Evolutionary conservation across 2,113 vertebrate species (phyloP), one percentile per base, ranked within the genome.

Genomic region (Lasiurus borealis): DNA sequence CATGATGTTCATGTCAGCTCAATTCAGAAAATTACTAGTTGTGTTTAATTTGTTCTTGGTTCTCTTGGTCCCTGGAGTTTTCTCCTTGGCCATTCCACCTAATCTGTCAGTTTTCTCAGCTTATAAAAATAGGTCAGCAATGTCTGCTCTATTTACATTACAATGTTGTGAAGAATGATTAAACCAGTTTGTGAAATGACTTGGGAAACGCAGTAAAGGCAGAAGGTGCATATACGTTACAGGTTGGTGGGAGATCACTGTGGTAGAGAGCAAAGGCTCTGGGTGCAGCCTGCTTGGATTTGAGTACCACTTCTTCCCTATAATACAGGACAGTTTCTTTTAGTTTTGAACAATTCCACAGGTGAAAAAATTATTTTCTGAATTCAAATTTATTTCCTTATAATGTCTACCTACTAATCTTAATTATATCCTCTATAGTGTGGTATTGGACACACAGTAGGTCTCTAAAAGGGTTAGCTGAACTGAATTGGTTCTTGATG

Each of bases 1-100:
- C 21, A 78, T 25, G 85, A 69, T 4, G 31, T 50, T 66, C 27
- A 27, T 29, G 8, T 8, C 44, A 31, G 44, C 54, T 81, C 68
- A 29, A 23, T 66, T 88, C 72, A 80, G 52, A 87, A 73, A 81
- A 84, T 54, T 71, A 75, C 18, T 72, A 64, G 16, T 52, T 89
- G 31, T 85, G 15, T 84, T 95, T 93, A 77, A 78, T 48, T 14
- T 52, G n/a, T 36, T 59, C 73, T 91, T 93, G 48, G 23, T 84
- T 95, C 10, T 75, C 40, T 75, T 36, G 12, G 12, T 92, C 52
- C 18, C 34, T 62, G 8, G 29, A 71, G 23, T n/a, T 64, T 69
- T 87, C 13, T 85, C 29, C 50, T 86, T 84, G 64, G 25, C 69
- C 44, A 15, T 85, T 59, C 25, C 23, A 62, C 82, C 40, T 81